Evolutionary conservation across 1,140 invertebrate species (phyloP), one percentile per base, ranked within the genome.

Genomic region (Drosophila nigromelanica): DNA sequence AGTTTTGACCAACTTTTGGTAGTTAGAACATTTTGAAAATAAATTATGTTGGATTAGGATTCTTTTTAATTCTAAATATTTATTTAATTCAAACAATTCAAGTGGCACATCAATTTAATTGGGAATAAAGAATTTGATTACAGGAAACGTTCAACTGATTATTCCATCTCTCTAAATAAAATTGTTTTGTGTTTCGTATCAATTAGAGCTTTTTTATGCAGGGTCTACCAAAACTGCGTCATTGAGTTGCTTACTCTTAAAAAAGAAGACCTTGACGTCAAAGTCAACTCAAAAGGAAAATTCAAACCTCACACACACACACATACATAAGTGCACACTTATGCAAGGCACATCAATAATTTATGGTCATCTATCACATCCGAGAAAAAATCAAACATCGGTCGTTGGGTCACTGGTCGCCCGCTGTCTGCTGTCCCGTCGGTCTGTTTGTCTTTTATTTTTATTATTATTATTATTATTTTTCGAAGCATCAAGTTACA

Each of bases 311-410:
- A 42, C 11, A 40, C 35, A 42, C 30, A 61, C 37, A 50, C 30
- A 45, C 35, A 42, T 21, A 68, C 56, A 50, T 37, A 63, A 10
- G 10, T 8, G 15, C 59, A 51, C 24, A 61, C 33, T 40, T 24
- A 56, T 24, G 39, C 12, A 27, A 33, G 11, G 24, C 58, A 63
- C 66, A 74, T 74, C 70, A 74, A 74, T 74, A 70, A 70, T 74
- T 74, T 63, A 74, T 56, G 75, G 61, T 75, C 66, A 78, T 78
- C 72, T 71, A 78, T 78, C 75, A 78, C 75, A 78, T 71, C 54
- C 21, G 51, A 66, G 24, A 37, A 52, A 54, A 70, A 74, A 74
- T 70, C 67, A 70, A 70, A 70, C 56, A 39, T 45, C 21, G 39
- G 5, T 59, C 59, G 40, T 47, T 45, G 59, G 50, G 56, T 68